These are phyloP conservation scores for Tinamus guttatus DNA, from an alignment of 2,113 vertebrate species.

Conservation along the genomic window DNA sequence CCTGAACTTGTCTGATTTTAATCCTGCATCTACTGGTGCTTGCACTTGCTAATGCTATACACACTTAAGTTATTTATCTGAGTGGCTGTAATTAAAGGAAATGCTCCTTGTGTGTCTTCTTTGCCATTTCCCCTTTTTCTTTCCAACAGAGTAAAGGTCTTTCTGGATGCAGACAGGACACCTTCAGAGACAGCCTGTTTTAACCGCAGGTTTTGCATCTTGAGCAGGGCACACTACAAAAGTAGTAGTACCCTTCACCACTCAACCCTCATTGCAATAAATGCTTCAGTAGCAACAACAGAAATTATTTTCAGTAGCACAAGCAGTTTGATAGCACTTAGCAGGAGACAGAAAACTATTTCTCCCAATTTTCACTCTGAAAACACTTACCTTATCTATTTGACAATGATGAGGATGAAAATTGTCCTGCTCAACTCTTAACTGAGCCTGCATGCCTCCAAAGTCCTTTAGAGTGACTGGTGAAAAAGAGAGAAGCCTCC, in stretches of 20 bases:
- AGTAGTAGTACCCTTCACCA: not conserved
- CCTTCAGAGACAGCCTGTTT: not conserved
- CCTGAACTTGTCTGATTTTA: not conserved
- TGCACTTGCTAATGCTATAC: not conserved
- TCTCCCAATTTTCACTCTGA: not conserved
- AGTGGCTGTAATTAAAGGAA: not conserved
- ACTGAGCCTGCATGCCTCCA: not conserved
- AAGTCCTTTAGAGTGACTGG: not conserved
- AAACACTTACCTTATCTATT: not conserved
- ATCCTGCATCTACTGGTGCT: not conserved
- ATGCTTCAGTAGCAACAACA: not conserved
- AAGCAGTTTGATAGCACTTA: not conserved
- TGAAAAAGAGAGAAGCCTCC: not conserved
- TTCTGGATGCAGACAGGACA: not conserved
- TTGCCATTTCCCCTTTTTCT: not conserved
- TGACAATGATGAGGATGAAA: not conserved
- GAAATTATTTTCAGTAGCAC: not conserved
- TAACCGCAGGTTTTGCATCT: not conserved
- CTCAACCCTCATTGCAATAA: not conserved
- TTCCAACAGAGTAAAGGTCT: not conserved
- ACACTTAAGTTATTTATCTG: not conserved
- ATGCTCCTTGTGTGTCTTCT: not conserved
- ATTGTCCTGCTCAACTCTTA: not conserved
- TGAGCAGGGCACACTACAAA: fast-evolving
- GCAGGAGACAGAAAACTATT: not conserved